Conservation (phyloP, 1,140 invertebrate genomes). For the Hormaphis cornu region DNA sequence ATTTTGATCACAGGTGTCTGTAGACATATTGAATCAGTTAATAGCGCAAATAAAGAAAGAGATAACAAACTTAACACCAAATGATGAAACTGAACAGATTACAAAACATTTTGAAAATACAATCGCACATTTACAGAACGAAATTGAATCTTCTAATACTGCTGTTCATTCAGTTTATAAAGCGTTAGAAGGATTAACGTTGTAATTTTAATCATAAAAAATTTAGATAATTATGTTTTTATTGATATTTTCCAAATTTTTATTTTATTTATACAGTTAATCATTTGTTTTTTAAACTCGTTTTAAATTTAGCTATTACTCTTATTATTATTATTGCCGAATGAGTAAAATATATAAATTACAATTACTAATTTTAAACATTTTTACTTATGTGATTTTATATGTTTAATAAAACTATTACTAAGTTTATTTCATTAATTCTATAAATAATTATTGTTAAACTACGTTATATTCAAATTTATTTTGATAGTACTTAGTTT, state of each 20-base stretch:
- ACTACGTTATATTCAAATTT: no score
- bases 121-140: constrained; percentile 58
- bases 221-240: constrained; percentile 16
- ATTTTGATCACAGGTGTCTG: constrained; percentile 47
- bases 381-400: constrained; percentile 4
- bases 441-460: neutral
- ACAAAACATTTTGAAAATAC: constrained; percentile 88
- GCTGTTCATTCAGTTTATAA: constrained; percentile 23
- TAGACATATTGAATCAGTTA: constrained; percentile 72
- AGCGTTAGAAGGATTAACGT: constrained; percentile 19
- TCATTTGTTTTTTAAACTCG: no score
- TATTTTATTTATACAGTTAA: constrained; percentile 29
- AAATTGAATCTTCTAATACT: constrained; percentile 49
- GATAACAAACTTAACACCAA: constrained; percentile 81
- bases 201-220: constrained; percentile 1
- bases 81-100: constrained; percentile 92
- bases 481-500: no score
- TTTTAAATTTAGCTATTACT: constrained; percentile 15
- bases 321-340: neutral
- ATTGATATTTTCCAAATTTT: constrained; percentile 19
- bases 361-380: neutral
- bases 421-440: neutral
- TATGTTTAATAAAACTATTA: neutral
- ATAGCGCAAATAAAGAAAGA: constrained; percentile 88
- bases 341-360: neutral